Evolutionary conservation across 2,113 vertebrate genomes (phyloP).

Genomic region (Seriola aureovittata): DNA sequence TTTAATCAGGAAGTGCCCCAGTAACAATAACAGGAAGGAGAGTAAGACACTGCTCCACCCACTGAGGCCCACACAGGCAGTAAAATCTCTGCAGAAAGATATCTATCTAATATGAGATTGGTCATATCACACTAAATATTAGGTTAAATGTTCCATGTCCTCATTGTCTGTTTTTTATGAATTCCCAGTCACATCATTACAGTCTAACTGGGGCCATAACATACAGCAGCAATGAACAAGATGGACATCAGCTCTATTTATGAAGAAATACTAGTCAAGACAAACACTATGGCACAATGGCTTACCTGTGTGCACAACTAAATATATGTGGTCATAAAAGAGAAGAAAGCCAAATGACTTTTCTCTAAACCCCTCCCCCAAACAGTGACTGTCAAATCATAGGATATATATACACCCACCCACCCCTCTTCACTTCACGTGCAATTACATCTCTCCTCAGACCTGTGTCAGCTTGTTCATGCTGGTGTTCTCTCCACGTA

Average conservation of each 20-base stretch:
- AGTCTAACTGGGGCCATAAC: neutral
- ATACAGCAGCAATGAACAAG: neutral
- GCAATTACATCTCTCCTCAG: no score
- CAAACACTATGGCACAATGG: neutral
- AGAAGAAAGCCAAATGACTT: no score
- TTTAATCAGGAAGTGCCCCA: constrained; percentile 59
- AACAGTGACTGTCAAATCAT: neutral
- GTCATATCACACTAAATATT: no score
- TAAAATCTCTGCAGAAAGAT: neutral
- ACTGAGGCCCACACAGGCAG: constrained; percentile 11
- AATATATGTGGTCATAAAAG: neutral
- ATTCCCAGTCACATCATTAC: neutral
- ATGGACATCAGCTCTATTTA: neutral
- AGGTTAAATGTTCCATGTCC: neutral
- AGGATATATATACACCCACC: no score
- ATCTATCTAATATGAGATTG: neutral
- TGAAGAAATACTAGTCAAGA: neutral
- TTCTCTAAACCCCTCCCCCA: no score
- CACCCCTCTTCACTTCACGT: no score
- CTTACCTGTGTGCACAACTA: neutral
- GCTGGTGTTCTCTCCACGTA: neutral
- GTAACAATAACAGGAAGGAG: constrained; percentile 79
- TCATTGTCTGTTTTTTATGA: neutral
- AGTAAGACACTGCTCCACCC: constrained; percentile 34
- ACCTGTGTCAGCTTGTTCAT: neutral